Base-by-base conservation (phyloP, 2,888 invertebrate species). In the Nemotelus nigrinus region DNA sequence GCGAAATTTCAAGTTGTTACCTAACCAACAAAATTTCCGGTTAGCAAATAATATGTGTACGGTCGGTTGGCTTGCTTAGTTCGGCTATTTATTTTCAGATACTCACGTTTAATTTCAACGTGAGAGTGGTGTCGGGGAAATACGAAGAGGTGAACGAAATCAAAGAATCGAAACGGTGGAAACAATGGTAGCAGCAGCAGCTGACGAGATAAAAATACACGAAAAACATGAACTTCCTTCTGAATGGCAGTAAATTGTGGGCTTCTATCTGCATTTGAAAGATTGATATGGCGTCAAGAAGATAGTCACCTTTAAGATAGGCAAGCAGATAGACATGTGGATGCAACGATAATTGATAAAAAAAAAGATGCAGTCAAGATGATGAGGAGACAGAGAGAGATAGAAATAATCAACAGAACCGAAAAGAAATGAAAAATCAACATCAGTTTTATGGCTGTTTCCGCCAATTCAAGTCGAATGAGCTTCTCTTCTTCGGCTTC, bases 1-100 rank as follows among this genome's bases (percentile, higher is more conserved):
- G 48, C 74, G 63, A 74, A 74, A 60, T 74, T 74, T 74, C 74
- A 74, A 48, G 45, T 57, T 43, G 45, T 74, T 74, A 74, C 74
- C 39, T 74, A 74, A 74, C 67, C 48, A 60, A 50, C 50, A 47
- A n/a, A 72, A 48, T 74, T 74, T 74, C 74, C 74, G 74, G 60
- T 74, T 74, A 60, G 44, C 47, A 74, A 63, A 68, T 68, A 68
- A 47, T 44, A 67, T 63, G 41, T 10, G 10, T 25, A 3, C 25
- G 57, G 10, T 8, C 5, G 57, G 10, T 10, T 63, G 3, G 39
- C 63, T 39, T 57, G n/a, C 39, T 63, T 2, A 43, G 10, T 53
- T 63, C 63, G 25, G 25, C 8, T 63, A 63, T 63, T 63, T 63
- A 41, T 63, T 10, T 41, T 53, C 8, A 63, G 63, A 63, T 63